These are phyloP conservation scores for Limnephilus rhombicus DNA, from an alignment of 2,888 invertebrate genomes.

Conservation along the genomic window DNA sequence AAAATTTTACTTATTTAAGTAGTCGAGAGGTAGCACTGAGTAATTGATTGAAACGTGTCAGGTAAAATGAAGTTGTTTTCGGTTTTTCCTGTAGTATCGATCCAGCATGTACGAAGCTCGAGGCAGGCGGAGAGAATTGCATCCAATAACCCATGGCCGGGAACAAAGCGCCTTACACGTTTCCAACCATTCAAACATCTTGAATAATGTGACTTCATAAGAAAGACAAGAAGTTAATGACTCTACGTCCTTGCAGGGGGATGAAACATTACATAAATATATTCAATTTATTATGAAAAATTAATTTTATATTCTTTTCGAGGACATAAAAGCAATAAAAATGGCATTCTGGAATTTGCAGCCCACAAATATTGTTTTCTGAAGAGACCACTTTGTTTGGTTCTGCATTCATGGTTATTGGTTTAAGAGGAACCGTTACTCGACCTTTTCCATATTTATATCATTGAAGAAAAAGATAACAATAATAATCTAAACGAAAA, in stretches of 20 bases:
- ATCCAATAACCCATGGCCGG: constrained; percentile 14
- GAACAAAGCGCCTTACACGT: constrained; percentile 21
- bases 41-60: background rate
- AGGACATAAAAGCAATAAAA: background rate
- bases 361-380: background rate
- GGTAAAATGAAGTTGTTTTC: background rate
- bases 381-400: background rate
- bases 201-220: constrained; percentile 36
- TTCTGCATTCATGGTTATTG: background rate
- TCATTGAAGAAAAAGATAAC: no score
- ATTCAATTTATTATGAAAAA: background rate
- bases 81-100: background rate
- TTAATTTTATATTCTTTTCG: background rate
- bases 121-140: background rate
- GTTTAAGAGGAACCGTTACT: no score
- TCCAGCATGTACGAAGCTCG: background rate
- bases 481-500: no score
- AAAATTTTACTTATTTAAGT: background rate
- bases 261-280: background rate
- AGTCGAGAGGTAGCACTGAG: background rate
- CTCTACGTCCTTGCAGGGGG: constrained; percentile 15
- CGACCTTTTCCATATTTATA: no score
- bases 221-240: constrained; percentile 47
- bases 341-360: background rate
- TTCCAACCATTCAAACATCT: constrained; percentile 11